Conservation (phyloP, 2,113 vertebrate genomes). For the Theropithecus gelada region DNA sequence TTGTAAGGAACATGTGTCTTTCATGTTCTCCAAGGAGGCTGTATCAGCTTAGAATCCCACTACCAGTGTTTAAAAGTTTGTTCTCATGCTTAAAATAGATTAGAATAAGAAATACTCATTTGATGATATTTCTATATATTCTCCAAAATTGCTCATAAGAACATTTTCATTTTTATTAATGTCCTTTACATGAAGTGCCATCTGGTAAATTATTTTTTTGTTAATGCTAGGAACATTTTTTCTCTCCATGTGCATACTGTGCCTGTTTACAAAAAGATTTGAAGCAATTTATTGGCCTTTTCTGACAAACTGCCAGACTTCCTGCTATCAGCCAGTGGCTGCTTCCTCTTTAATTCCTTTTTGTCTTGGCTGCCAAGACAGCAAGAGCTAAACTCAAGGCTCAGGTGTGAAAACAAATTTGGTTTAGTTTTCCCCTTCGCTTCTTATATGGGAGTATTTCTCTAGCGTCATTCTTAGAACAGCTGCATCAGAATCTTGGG, state of each 20-base stretch:
- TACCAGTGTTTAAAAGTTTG: not conserved
- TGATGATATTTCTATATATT: not conserved
- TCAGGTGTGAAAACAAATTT: slow-evolving; percentile 37
- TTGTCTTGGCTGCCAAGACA: not conserved
- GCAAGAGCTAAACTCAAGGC: slow-evolving; percentile 33
- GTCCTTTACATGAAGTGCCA: not conserved
- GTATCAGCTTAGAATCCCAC: not conserved
- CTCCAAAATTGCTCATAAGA: not conserved
- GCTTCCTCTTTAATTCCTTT: slow-evolving; percentile 24
- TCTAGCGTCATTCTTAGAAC: not conserved
- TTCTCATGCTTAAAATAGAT: slow-evolving; percentile 19
- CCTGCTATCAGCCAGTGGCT: not conserved
- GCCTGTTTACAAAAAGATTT: slow-evolving; percentile 9
- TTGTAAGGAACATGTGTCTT: not conserved
- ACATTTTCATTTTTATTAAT: not conserved
- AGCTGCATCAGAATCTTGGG: not conserved
- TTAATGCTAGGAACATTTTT: slow-evolving; percentile 1
- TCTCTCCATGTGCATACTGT: not conserved
- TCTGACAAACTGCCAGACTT: not conserved
- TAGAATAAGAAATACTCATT: slow-evolving; percentile 1
- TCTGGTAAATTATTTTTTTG: slow-evolving; percentile 36
- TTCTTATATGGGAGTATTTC: not conserved
- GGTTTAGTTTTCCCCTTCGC: not conserved
- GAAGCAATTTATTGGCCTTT: not conserved
- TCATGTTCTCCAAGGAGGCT: not conserved